A percentile compares a stretch with the other conserved stretches of the same genome.
These are phyloP conservation scores for Galeopsomyia nigrocyanea DNA, from an alignment of 2,888 invertebrate species.

Conservation along the genomic window DNA sequence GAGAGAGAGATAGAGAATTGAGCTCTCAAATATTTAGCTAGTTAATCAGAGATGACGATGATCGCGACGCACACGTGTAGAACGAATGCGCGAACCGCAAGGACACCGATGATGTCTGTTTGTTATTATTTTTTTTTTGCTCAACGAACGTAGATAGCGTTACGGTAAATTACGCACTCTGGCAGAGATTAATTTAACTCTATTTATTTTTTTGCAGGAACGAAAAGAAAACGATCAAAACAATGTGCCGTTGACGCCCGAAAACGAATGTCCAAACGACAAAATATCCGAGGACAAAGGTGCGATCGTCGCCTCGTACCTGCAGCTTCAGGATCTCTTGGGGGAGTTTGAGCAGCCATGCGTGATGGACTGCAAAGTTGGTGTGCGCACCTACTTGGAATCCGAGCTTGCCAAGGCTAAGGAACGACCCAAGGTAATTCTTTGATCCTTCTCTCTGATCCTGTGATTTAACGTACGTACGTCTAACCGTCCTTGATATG, in stretches of 20 bases:
- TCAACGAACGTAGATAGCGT: neutral
- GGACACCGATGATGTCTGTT: neutral
- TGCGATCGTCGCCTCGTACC: constrained; percentile 72
- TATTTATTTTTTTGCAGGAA: constrained; percentile 13
- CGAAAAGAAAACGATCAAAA: constrained; percentile 21
- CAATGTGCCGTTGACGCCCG: constrained; percentile 9
- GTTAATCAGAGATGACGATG: too few relatives aligned
- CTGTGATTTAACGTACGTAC: neutral
- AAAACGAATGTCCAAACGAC: constrained; percentile 32
- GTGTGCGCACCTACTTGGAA: constrained; percentile 93
- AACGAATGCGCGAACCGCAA: too few relatives aligned
- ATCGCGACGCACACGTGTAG: too few relatives aligned
- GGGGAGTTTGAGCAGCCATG: constrained; percentile 93
- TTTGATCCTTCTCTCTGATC: neutral
- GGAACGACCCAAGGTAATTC: constrained; percentile 88
- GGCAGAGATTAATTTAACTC: neutral
- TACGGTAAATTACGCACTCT: neutral
- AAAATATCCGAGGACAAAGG: constrained; percentile 52
- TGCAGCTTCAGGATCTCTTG: constrained; percentile 92
- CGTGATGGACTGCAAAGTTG: constrained; percentile 98
- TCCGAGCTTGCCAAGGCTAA: constrained; percentile 95
- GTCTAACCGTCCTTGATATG: neutral
- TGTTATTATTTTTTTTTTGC: neutral
- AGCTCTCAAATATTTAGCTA: too few relatives aligned
- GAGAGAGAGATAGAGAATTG: too few relatives aligned